Conservation (phyloP, 2,113 vertebrate genomes). For the Zapornia atra region DNA sequence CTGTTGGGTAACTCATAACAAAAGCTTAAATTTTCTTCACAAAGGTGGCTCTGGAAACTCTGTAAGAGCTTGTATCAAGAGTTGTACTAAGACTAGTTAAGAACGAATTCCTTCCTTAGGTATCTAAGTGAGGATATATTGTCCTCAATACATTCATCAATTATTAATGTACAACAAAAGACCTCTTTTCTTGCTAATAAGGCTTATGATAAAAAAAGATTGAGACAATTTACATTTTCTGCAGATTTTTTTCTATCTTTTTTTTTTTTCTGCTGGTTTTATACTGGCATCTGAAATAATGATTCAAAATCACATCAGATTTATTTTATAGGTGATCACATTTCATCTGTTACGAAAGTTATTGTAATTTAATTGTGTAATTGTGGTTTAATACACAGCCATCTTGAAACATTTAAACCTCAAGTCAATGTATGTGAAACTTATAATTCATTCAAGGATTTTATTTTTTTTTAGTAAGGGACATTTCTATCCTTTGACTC, state of each 20-base stretch:
- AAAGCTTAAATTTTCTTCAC: not conserved
- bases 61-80: not conserved
- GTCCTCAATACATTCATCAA: not conserved
- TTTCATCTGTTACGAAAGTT: not conserved
- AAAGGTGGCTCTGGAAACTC: not conserved
- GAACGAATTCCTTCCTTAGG: not conserved
- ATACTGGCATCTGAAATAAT: not conserved
- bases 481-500: not conserved
- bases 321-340: not conserved
- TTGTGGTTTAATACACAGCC: not conserved
- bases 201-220: not conserved
- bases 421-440: not conserved
- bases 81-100: not conserved
- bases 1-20: not conserved
- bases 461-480: not conserved
- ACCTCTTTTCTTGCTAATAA: not conserved
- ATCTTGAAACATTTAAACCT: not conserved
- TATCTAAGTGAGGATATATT: not conserved
- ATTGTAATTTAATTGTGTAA: not conserved
- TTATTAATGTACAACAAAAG: not conserved
- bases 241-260: not conserved
- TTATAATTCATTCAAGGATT: not conserved
- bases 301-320: not conserved
- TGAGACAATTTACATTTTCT: not conserved
- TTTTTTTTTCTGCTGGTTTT: accelerated